A percentile compares a stretch with the other conserved stretches of the same genome.
phyloP scores from a whole-genome alignment of 2,888 invertebrate species.

The Chymomyza caudatula region DNA sequence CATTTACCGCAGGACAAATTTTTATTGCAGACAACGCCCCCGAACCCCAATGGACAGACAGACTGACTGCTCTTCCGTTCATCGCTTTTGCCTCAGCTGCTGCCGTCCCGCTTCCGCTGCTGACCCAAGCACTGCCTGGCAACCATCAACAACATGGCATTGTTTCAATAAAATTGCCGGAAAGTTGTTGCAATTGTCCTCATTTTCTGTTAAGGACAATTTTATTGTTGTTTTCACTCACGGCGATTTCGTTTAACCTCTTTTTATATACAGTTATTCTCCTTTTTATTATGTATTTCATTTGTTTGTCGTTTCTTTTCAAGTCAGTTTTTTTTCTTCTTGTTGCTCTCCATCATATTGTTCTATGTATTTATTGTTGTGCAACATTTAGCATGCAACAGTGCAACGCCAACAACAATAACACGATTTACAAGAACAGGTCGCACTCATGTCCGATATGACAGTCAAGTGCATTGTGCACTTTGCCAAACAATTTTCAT shows the following conservation, averaged over 20 bases:
- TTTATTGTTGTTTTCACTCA: constrained; percentile 40
- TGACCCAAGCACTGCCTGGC: constrained; percentile 46
- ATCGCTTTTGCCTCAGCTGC: neutral
- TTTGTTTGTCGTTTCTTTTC: neutral
- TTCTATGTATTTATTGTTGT: constrained; percentile 25
- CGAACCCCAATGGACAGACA: neutral
- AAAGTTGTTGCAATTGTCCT: constrained; percentile 67
- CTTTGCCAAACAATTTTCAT: constrained; percentile 67
- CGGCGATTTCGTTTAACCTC: neutral
- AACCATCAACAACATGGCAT: constrained; percentile 34
- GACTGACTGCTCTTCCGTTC: neutral
- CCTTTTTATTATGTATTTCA: neutral
- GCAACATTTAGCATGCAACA: constrained; percentile 35
- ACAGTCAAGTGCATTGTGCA: constrained; percentile 70
- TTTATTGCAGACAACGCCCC: constrained; percentile 47
- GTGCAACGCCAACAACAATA: constrained; percentile 12
- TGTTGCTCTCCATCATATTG: neutral
- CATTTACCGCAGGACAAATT: constrained; percentile 71
- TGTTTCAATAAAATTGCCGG: constrained; percentile 69
- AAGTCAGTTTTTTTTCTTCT: neutral
- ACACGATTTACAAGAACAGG: constrained; percentile 10
- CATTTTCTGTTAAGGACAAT: constrained; percentile 65
- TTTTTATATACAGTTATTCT: constrained; percentile 5
- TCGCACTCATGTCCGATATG: constrained; percentile 38
- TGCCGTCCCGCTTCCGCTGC: constrained; percentile 21